phyloP scores from a whole-genome alignment of 2,888 invertebrate genomes.

The Caenorhabditis wallacei region DNA sequence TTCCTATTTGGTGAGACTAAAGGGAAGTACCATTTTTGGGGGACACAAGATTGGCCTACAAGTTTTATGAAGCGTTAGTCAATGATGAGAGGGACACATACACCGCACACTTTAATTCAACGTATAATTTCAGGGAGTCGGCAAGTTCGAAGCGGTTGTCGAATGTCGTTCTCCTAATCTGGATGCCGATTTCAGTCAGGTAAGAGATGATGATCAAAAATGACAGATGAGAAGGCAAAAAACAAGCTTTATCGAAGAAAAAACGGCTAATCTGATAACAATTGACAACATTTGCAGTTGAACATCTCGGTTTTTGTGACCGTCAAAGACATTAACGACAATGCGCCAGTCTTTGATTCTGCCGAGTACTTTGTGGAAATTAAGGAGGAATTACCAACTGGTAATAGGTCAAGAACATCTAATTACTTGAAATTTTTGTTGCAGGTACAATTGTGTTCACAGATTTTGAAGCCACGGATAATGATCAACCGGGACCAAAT shows the following conservation, averaged over 20 bases:
- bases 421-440: slow-evolving; percentile 8
- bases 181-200: slow-evolving; percentile 76
- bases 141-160: slow-evolving; percentile 75
- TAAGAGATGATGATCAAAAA: slow-evolving; percentile 33
- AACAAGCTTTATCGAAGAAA: not conserved
- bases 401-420: slow-evolving; percentile 44
- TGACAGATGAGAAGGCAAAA: slow-evolving; percentile 29
- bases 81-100: slow-evolving; percentile 34
- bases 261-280: slow-evolving; percentile 43
- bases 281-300: slow-evolving; percentile 71
- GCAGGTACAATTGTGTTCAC: slow-evolving; percentile 79
- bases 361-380: slow-evolving; percentile 77
- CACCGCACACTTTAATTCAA: not conserved
- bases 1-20: slow-evolving; percentile 57
- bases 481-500: slow-evolving; percentile 81
- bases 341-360: slow-evolving; percentile 80
- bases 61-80: slow-evolving; percentile 65
- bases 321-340: slow-evolving; percentile 83
- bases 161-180: slow-evolving; percentile 73
- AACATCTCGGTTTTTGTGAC: slow-evolving; percentile 81
- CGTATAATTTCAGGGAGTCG: slow-evolving; percentile 71
- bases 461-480: slow-evolving; percentile 80
- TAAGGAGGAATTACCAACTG: slow-evolving; percentile 80
- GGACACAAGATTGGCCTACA: slow-evolving; percentile 51
- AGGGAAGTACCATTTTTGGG: slow-evolving; percentile 45